These are phyloP conservation scores for Clusia tigrina DNA, from an alignment of 2,888 invertebrate species.

Conservation along the genomic window DNA sequence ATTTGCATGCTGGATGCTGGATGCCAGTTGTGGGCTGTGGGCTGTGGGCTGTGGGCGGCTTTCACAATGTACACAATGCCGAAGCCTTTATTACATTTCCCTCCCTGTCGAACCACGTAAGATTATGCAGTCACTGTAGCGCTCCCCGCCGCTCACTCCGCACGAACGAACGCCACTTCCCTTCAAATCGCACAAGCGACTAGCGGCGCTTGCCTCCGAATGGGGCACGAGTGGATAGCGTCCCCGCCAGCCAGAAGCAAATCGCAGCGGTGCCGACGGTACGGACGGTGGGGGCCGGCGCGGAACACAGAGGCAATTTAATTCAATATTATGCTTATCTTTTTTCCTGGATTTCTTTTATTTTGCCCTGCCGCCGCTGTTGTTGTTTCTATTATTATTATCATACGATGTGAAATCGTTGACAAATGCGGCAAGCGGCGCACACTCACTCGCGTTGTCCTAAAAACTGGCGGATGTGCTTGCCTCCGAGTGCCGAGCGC, in stretches of 20 bases:
- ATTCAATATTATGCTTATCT: conserved; percentile 1
- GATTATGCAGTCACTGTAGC: background rate
- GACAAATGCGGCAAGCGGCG: background rate
- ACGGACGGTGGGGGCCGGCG: background rate
- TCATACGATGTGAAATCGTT: too few species aligned
- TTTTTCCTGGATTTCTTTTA: background rate
- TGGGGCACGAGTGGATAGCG: too few species aligned
- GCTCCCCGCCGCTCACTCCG: background rate
- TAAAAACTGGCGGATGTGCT: conserved; percentile 7
- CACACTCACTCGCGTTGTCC: conserved; percentile 17
- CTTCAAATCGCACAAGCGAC: background rate
- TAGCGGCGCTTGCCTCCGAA: too few species aligned
- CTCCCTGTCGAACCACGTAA: background rate
- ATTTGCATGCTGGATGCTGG: background rate
- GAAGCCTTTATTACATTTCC: background rate
- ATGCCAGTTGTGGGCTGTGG: background rate
- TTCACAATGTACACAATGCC: background rate
- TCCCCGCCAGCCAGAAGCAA: background rate
- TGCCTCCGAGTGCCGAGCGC: too few species aligned
- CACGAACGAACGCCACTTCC: background rate
- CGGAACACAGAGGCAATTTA: background rate
- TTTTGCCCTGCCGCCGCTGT: background rate
- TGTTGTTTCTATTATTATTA: background rate
- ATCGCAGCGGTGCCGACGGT: background rate
- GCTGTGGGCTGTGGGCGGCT: background rate